Percentiles rank a stretch among this genome's conserved stretches.
phyloP scores from a whole-genome alignment of 1,140 invertebrate species.

The Drosophila pandora region DNA sequence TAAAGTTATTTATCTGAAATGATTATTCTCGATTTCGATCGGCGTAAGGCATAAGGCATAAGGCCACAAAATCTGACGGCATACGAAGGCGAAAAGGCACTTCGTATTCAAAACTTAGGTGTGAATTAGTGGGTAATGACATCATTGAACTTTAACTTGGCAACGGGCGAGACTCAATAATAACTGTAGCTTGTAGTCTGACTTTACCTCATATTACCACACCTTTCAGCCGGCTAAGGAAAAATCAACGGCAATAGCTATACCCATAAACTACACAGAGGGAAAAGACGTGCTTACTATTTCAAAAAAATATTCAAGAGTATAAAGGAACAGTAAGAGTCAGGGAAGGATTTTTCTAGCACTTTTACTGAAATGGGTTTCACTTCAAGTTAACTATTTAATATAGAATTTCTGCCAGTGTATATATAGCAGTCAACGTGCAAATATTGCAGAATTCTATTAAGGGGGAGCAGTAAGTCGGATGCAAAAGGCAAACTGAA shows the following conservation, averaged over 20 bases:
- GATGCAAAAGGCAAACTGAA: constrained; percentile 54
- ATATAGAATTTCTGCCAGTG: not conserved
- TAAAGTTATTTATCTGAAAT: constrained; percentile 75
- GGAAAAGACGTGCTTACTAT: not conserved
- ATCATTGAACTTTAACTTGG: constrained; percentile 81
- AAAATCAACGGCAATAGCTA: constrained; percentile 42
- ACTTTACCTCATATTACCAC: constrained; percentile 50
- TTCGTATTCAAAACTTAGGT: constrained; percentile 73
- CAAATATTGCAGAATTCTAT: constrained; percentile 71
- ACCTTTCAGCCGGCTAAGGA: constrained; percentile 56
- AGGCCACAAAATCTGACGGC: constrained; percentile 33
- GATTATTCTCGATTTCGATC: constrained; percentile 63
- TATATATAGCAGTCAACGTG: constrained; percentile 44
- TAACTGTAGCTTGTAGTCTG: constrained; percentile 71
- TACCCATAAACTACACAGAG: not conserved
- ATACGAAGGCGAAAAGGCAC: constrained; percentile 11
- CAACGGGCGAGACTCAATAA: constrained; percentile 51
- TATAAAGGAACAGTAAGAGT: too few species aligned
- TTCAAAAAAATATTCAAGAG: too few species aligned
- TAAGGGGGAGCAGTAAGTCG: constrained; percentile 42
- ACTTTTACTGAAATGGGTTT: not conserved
- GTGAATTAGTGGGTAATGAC: constrained; percentile 81
- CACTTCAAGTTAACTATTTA: not conserved
- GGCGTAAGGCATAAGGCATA: constrained; percentile 11
- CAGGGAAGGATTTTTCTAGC: too few species aligned